Evolutionary conservation across 2,888 invertebrate genomes (phyloP).

Genomic region (Ornithoptera alexandrae): DNA sequence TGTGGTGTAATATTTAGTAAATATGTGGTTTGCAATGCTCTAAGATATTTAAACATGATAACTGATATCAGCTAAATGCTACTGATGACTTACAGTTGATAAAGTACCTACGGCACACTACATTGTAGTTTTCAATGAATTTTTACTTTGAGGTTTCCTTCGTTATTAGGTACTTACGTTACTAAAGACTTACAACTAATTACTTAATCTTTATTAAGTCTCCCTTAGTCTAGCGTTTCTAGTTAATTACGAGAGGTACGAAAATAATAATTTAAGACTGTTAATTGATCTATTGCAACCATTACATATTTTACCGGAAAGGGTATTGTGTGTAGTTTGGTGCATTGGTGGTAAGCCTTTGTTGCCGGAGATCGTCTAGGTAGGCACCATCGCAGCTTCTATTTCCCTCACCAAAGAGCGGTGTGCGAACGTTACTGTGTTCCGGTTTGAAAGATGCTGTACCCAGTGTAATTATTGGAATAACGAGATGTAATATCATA

Average conservation of each 20-base stretch:
- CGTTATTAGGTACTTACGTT: no score
- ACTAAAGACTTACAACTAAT: background rate
- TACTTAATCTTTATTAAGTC: background rate
- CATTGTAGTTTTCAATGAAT: background rate
- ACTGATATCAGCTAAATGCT: constrained; percentile 19
- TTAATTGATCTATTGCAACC: background rate
- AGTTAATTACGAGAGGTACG: background rate
- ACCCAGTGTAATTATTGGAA: no score
- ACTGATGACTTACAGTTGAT: constrained; percentile 16
- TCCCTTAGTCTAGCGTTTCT: background rate
- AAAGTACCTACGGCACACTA: background rate
- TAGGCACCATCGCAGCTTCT: no score
- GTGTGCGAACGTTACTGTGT: no score
- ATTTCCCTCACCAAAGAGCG: no score
- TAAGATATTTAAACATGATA: constrained; percentile 23
- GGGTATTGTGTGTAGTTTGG: no score
- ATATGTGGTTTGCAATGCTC: background rate
- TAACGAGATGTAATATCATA: no score
- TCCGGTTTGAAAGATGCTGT: no score
- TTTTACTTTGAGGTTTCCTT: background rate
- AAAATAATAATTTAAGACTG: background rate
- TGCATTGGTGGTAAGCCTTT: no score
- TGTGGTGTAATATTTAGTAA: background rate
- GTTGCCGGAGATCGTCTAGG: no score
- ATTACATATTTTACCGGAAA: no score